These are phyloP conservation scores for Oceanites oceanicus DNA, from an alignment of 2,113 vertebrate species.

Conservation along the genomic window DNA sequence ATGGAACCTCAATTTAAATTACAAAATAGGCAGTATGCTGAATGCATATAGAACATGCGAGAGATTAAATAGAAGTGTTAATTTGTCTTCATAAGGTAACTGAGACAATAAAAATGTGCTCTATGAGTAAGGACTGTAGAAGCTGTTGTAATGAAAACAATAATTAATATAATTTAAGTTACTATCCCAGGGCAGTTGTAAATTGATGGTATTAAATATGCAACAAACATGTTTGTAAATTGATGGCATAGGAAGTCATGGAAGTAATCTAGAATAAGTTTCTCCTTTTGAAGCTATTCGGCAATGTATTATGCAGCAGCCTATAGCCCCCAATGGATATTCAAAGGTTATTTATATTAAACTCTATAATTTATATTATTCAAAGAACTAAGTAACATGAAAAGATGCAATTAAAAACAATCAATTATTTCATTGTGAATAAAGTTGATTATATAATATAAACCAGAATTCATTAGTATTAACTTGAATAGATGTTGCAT, in stretches of 20 bases:
- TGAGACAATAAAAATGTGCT: neutral
- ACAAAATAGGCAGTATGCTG: neutral
- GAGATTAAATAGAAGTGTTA: neutral
- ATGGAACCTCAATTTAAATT: conserved; percentile 31
- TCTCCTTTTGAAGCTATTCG: neutral
- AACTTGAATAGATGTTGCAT: neutral
- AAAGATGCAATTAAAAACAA: neutral
- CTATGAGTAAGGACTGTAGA: neutral
- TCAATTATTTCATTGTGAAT: neutral
- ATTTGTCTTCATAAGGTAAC: conserved; percentile 12
- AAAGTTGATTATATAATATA: neutral
- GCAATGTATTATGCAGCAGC: neutral
- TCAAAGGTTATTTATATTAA: neutral
- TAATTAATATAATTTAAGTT: conserved; percentile 38
- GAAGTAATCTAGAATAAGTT: neutral
- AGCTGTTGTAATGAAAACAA: neutral
- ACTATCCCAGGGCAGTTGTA: neutral
- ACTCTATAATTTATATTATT: neutral
- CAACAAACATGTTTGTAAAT: conserved; percentile 11
- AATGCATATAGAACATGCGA: neutral
- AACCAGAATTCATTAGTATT: neutral
- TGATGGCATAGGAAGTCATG: neutral
- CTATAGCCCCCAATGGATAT: neutral
- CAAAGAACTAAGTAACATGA: neutral
- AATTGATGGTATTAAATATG: conserved; percentile 28